Evolutionary conservation across 2,113 vertebrate genomes (phyloP), one percentile per base, ranked within the genome.

Genomic region (Ifrita kowaldi): DNA sequence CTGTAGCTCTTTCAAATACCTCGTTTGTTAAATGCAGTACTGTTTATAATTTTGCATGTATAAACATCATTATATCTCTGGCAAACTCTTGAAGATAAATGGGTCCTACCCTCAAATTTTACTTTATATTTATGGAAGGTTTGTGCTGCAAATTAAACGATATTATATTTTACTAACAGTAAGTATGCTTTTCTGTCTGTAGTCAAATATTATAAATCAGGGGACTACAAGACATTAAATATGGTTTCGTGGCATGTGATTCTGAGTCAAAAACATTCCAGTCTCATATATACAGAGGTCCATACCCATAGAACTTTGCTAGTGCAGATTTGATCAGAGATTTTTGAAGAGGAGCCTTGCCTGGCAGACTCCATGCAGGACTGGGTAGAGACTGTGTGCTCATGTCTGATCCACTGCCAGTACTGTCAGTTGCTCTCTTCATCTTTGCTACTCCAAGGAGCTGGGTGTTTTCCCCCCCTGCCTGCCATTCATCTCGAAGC

Each of bases 1-100:
- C 88, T 86, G 97, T 97, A 57, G 68, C 62, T 92, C 60, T 95
- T 70, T 75, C 39, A 68, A 84, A 65, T 56, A 53, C 6, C 33
- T 78, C 7, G 22, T 69, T 65, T 62, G 19, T 75, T 82, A 74
- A 82, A 73, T 74, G 44, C 22, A 74, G 22, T 49, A 65, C 12
- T 59, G 16, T 62, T 57, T 60, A 52, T 62, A 86, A 67, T 26
- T 86, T 88, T 52, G 4, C 41, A 35, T 42, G 3, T 44, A 9
- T 73, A 73, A 86, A 70, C 11, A 14, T 52, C 53, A 42, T 79
- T 56, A 20, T 44, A 35, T 46, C 19, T 44, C 68, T 76, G 65
- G 28, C 17, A 95, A 92, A 76, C 7, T 8, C 7, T 20, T 68
- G 53, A 69, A 42, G 42, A 55, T 44, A 87, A 75, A 91, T 26